Evolutionary conservation across 23 tunicate genomes (phyloP), one percentile per base, ranked within the genome.

Genomic region (Ciona savignyi): DNA sequence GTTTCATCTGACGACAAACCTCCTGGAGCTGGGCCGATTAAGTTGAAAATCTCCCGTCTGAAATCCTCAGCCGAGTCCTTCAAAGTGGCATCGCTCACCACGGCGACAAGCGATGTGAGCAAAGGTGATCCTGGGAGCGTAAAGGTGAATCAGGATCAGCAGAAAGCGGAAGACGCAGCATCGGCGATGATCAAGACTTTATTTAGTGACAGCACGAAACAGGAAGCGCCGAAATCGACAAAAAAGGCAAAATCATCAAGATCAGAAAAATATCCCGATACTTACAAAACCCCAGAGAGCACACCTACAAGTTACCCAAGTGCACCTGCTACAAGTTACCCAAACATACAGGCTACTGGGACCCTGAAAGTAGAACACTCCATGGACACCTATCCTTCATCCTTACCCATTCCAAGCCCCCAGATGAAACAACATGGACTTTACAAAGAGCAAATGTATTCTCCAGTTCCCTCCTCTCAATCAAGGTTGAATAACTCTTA

Each of bases 1-100:
- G 80, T 88, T 29, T 35, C 87, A 1, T 51, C 78, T 25, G 83
- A 73, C 1, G 24, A 77, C 31, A 73, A 34, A 24, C 66, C 76
- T 4, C 67, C 56, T 4, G 68, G 79, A 15, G 70, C 80, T 19
- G 87, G 84, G 20, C 83, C 96, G 26, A 69, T 88, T 28, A 88
- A 88, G 66, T 76, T 88, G 28, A 88, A 88, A 67, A 27, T 88
- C 51, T 76, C 87, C 1, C 74, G 96, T 30, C 26, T 88, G 2
- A 88, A 88, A 73, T 33, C 82, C 0, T 35, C 72, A 19, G 75
- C 68, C 32, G 66, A 84, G 65, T 66, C 93, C 21, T 86, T 86
- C 65, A 74, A 74, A 56, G 93, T 86, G 15, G 73, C 93, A 3
- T 51, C 82, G 61, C 24, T 78, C 24, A 77, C 78, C 0, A 56